Evolutionary conservation across 2,797 vertebrate genomes (phyloP).

Genomic region (Pangasius mekongensis): DNA sequence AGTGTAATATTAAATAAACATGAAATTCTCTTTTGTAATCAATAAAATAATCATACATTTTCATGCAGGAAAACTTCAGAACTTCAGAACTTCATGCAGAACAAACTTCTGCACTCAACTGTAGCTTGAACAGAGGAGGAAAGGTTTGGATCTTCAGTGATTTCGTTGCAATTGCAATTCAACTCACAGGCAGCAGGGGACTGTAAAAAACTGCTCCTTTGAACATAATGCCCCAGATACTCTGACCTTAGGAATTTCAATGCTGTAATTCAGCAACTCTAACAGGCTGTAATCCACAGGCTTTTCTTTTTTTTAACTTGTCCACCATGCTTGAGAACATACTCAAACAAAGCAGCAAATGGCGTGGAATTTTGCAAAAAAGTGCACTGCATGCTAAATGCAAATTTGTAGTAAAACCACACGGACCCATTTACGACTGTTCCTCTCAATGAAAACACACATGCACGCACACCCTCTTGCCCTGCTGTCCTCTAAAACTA

Average conservation of each 20-base stretch:
- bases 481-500: conserved; percentile 22
- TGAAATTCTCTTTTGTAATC: background rate
- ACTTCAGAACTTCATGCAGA: no score
- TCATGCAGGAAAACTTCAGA: background rate
- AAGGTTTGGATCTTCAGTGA: background rate
- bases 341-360: background rate
- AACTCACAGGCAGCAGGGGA: background rate
- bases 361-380: conserved; percentile 36
- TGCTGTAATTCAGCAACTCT: conserved; percentile 18
- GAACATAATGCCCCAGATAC: background rate
- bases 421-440: conserved; percentile 37
- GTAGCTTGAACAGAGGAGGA: background rate
- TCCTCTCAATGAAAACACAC: conserved; percentile 32
- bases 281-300: background rate
- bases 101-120: background rate
- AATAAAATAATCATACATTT: background rate
- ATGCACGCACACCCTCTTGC: conserved; percentile 16
- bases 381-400: conserved; percentile 32
- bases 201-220: background rate
- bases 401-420: conserved; percentile 51
- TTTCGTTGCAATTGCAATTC: background rate
- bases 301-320: background rate
- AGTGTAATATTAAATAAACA: background rate
- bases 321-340: conserved; percentile 9
- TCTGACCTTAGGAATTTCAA: conserved; percentile 7